phyloP scores from a whole-genome alignment of 2,113 vertebrate genomes.

The Crocuta crocuta region DNA sequence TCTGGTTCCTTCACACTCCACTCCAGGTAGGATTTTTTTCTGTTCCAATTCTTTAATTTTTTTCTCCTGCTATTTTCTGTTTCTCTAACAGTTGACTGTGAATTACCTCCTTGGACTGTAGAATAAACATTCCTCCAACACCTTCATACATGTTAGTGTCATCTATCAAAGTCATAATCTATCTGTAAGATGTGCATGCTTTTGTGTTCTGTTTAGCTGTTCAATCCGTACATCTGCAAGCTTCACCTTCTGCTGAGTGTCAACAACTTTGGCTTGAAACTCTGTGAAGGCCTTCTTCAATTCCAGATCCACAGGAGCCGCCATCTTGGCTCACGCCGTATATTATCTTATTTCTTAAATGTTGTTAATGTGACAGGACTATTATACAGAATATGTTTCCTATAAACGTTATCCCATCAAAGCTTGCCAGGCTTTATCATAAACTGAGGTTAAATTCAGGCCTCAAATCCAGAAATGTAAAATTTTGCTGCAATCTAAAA shows the following conservation, averaged over 20 bases:
- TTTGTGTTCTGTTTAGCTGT: slow-evolving; percentile 94
- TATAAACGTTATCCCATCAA: background rate
- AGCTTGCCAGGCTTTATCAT: background rate
- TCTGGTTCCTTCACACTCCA: slow-evolving; percentile 92
- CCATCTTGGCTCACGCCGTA: background rate
- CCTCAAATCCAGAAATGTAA: background rate
- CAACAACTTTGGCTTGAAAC: slow-evolving; percentile 96
- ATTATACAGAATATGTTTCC: background rate
- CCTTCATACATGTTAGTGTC: slow-evolving; percentile 96
- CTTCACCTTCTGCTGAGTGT: slow-evolving; percentile 97
- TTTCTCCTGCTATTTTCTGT: background rate
- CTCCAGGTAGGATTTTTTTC: slow-evolving; percentile 95
- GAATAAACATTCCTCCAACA: slow-evolving; percentile 93
- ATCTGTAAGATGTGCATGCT: slow-evolving; percentile 94
- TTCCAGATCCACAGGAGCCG: background rate
- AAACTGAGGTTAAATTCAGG: slow-evolving; percentile 14
- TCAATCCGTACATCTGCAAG: slow-evolving; percentile 97
- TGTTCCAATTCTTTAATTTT: background rate
- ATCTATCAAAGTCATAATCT: slow-evolving; percentile 90
- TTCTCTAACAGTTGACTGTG: background rate
- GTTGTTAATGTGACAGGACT: background rate
- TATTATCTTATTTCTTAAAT: background rate
- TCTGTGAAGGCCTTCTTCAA: slow-evolving; percentile 92
- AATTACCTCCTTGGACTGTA: background rate
- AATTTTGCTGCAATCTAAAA: slow-evolving; percentile 4